These are phyloP conservation scores for Periophthalmodon schlosseri DNA, from an alignment of 2,113 vertebrate species.

Conservation along the genomic window DNA sequence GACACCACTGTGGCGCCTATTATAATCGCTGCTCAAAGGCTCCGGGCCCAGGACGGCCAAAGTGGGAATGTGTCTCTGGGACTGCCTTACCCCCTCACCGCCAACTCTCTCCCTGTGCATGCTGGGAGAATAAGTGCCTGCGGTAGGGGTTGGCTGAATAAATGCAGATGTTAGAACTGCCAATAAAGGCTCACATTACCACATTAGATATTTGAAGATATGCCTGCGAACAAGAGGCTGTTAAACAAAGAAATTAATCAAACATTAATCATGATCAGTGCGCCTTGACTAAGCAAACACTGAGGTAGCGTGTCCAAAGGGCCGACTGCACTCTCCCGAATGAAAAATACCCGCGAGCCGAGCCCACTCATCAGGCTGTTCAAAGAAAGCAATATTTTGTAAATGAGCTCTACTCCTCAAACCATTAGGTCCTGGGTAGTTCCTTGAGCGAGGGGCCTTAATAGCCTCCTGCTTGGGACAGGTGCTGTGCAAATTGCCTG, in stretches of 20 bases:
- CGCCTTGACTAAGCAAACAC: conserved; percentile 29
- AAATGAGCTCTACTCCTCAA: conserved; percentile 52
- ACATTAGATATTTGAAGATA: conserved; percentile 9
- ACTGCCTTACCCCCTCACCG: conserved; percentile 3
- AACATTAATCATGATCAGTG: conserved; percentile 34
- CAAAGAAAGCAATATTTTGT: conserved; percentile 54
- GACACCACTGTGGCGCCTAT: conserved; percentile 12
- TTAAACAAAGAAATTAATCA: conserved; percentile 20
- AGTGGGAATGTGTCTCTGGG: conserved; percentile 1
- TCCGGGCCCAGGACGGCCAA: conserved; percentile 19
- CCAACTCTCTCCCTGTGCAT: neutral
- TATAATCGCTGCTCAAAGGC: conserved; percentile 27
- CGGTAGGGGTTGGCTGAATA: conserved; percentile 8
- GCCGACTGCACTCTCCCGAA: conserved; percentile 9
- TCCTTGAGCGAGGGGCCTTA: conserved; percentile 46
- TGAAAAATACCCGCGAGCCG: conserved; percentile 27
- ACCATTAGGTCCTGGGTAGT: conserved; percentile 43
- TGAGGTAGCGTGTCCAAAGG: conserved; percentile 25
- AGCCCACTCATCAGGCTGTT: conserved; percentile 26
- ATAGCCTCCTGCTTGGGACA: conserved; percentile 63
- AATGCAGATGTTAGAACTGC: conserved; percentile 19
- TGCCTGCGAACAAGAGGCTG: neutral
- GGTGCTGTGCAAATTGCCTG: conserved; percentile 64
- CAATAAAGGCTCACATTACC: neutral
- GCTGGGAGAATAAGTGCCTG: neutral